phyloP scores from a whole-genome alignment of 1,140 invertebrate genomes.

The Aphelinus atriplicis region DNA sequence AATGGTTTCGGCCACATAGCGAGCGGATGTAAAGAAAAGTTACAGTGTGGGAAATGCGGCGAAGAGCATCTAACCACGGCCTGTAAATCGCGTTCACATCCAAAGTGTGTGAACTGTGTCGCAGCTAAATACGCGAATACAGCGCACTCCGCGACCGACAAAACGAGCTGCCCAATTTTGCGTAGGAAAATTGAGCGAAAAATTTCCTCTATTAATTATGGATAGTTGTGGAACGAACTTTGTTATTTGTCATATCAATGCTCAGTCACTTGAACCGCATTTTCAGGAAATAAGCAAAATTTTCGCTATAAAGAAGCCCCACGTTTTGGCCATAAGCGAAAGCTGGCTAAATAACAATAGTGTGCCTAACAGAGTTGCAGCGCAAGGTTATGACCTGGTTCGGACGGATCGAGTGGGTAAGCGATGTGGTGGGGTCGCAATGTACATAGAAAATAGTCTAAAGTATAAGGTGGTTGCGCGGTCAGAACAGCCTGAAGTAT shows the following conservation, averaged over 20 bases:
- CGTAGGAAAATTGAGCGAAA: background rate
- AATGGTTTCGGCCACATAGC: background rate
- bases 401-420: background rate
- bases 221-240: background rate
- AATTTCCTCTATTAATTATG: background rate
- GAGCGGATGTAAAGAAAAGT: background rate
- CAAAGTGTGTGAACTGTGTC: background rate
- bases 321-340: background rate
- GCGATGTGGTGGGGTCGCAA: background rate
- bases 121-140: background rate
- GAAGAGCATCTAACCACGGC: background rate
- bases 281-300: background rate
- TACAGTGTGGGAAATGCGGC: background rate
- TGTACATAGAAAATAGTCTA: background rate
- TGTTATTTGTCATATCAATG: background rate
- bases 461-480: background rate
- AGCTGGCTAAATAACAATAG: background rate
- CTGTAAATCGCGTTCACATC: background rate
- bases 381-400: background rate
- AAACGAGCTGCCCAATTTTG: background rate
- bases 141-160: background rate
- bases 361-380: background rate
- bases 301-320: background rate
- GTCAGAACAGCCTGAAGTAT: background rate
- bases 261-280: constrained; percentile 2